Percentiles rank a stretch among this genome's conserved stretches.
Evolutionary conservation across 2,888 invertebrate species (phyloP).

Genomic region (Tiliacea aurago): DNA sequence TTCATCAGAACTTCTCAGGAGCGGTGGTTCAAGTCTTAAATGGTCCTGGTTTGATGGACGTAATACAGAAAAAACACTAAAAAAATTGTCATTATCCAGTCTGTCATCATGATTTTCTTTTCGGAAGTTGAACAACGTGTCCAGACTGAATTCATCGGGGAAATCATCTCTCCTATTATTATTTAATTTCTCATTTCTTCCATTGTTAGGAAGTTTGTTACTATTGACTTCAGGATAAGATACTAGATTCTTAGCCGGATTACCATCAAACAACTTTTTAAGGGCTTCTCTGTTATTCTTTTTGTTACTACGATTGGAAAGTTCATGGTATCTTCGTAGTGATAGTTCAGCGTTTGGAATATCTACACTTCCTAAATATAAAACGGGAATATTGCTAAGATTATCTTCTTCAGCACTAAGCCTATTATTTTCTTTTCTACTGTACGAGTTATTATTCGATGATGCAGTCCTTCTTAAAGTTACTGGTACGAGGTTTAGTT

Average conservation of each 20-base stretch:
- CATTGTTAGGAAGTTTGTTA: neutral
- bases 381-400: neutral
- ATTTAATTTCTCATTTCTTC: neutral
- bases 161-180: neutral
- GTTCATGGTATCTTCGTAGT: neutral
- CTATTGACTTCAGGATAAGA: slow-evolving; percentile 12
- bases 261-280: neutral
- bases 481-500: slow-evolving; percentile 21
- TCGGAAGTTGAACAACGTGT: neutral
- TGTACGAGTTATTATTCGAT: neutral
- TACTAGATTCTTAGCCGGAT: neutral
- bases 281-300: neutral
- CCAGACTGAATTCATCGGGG: slow-evolving; percentile 7
- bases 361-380: slow-evolving; percentile 11
- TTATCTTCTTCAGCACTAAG: neutral
- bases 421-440: neutral
- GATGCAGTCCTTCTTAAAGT: slow-evolving; percentile 7
- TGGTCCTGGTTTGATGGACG: neutral
- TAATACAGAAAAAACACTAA: neutral
- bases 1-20: neutral
- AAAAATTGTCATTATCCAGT: neutral
- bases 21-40: neutral
- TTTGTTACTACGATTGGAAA: neutral
- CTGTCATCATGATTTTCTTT: slow-evolving; percentile 4
- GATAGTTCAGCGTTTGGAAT: slow-evolving; percentile 5